Percentiles rank a stretch among this genome's conserved stretches.
Conservation (phyloP, 2,113 vertebrate species). For the Callocephalon fimbriatum region DNA sequence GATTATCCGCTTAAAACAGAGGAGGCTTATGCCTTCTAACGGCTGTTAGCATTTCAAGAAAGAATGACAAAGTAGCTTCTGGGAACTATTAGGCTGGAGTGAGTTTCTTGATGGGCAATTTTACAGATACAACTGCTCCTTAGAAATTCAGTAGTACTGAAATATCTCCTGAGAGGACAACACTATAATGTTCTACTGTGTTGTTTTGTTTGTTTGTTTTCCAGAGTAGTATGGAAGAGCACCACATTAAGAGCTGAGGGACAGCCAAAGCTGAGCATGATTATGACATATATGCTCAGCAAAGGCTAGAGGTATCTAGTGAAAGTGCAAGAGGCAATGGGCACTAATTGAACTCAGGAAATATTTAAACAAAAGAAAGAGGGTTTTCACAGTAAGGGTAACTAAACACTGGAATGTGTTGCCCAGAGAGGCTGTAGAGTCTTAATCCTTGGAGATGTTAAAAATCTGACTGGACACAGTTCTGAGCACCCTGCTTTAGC, state of each 20-base stretch:
- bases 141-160: not conserved
- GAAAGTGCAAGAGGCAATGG: not conserved
- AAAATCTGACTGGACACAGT: not conserved
- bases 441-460: not conserved
- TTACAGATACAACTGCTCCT: not conserved
- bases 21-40: not conserved
- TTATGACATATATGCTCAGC: not conserved
- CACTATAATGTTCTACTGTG: not conserved
- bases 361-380: not conserved
- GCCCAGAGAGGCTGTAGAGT: not conserved
- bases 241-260: not conserved
- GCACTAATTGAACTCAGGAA: not conserved
- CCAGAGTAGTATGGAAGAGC: not conserved
- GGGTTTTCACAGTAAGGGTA: not conserved
- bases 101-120: not conserved
- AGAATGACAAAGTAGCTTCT: not conserved
- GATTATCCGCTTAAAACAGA: not conserved
- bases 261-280: not conserved
- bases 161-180: not conserved
- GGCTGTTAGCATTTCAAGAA: not conserved
- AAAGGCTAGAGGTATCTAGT: not conserved
- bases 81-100: not conserved
- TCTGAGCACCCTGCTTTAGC: not conserved
- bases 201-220: not conserved
- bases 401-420: not conserved